These are phyloP conservation scores for Rhinolophus ferrumequinum DNA, from an alignment of 2,113 vertebrate species.

Conservation along the genomic window DNA sequence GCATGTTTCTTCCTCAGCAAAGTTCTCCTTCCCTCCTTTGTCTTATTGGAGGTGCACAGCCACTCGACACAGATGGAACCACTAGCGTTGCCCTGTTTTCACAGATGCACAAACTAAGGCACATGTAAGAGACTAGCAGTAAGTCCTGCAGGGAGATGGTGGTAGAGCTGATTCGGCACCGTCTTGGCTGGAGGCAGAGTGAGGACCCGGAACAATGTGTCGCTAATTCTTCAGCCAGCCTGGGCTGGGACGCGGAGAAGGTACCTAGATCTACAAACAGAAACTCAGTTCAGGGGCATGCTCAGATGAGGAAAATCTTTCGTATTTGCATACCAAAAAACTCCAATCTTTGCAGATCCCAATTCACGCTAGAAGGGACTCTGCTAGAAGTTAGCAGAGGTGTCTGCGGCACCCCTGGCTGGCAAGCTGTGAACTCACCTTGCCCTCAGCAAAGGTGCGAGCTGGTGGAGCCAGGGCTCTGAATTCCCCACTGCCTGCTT, in stretches of 20 bases:
- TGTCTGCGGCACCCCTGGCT: not conserved
- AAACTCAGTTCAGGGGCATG: not conserved
- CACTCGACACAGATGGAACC: not conserved
- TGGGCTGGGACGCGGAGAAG: no score
- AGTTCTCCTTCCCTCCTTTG: not conserved
- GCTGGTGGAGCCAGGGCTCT: not conserved
- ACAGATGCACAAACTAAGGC: not conserved
- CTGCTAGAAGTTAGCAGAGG: not conserved
- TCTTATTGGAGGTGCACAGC: not conserved
- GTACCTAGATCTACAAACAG: not conserved
- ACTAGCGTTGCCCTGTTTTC: not conserved
- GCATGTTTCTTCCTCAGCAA: not conserved
- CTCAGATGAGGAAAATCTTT: not conserved
- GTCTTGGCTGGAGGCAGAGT: not conserved
- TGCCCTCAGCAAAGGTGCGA: not conserved
- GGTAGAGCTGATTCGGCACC: not conserved
- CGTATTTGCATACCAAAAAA: not conserved
- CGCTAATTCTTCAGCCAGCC: not conserved
- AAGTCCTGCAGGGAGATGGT: not conserved
- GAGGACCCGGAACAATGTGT: not conserved
- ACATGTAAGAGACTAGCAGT: not conserved
- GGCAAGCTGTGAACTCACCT: rapidly evolving
- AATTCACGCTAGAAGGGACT: not conserved
- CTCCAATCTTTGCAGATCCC: not conserved
- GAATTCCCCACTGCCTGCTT: not conserved